Conservation (phyloP, 2,113 vertebrate species). For the Columbina picui region DNA sequence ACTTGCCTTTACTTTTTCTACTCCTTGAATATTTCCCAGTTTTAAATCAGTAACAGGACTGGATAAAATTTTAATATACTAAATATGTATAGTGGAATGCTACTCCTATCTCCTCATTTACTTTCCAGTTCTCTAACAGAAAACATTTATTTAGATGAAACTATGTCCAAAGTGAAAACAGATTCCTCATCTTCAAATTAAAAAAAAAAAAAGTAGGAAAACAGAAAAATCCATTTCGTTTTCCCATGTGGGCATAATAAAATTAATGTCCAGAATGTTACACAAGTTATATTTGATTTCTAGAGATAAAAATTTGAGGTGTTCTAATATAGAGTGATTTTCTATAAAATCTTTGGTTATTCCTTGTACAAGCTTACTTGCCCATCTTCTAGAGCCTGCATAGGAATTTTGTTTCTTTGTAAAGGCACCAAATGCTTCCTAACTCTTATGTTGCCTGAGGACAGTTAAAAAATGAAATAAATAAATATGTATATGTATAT, state of each 20-base stretch:
- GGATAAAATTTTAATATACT: neutral
- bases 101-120: neutral
- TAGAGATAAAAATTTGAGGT: neutral
- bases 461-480: neutral
- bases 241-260: neutral
- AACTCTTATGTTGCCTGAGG: neutral
- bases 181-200: neutral
- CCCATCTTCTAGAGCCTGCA: neutral
- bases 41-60: neutral
- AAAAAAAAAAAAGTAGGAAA: neutral
- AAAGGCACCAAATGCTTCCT: neutral
- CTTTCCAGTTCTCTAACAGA: neutral
- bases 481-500: too few species aligned
- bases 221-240: neutral
- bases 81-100: neutral
- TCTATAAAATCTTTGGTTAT: neutral
- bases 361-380: neutral
- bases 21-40: neutral
- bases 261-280: neutral
- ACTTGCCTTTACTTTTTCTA: neutral
- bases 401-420: neutral
- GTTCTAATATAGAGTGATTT: neutral
- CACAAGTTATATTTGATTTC: neutral
- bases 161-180: neutral
- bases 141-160: neutral